These are phyloP conservation scores for Drosophila nasuta DNA, from an alignment of 1,140 invertebrate species.

Conservation along the genomic window DNA sequence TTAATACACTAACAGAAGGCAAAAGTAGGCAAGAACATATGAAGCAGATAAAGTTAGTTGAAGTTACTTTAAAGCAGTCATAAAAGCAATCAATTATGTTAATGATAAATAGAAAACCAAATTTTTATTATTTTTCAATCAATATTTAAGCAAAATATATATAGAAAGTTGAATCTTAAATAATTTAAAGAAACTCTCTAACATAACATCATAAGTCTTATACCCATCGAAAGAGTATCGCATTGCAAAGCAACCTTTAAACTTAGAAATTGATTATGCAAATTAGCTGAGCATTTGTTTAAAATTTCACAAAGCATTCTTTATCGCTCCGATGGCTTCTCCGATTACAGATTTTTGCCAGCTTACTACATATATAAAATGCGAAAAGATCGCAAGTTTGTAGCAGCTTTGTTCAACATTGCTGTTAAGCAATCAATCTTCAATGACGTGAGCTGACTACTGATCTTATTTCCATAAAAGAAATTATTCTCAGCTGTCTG, in stretches of 20 bases:
- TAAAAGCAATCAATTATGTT: too few species aligned
- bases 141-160: too few species aligned
- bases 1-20: background rate
- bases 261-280: slow-evolving; percentile 61
- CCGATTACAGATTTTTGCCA: slow-evolving; percentile 19
- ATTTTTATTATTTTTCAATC: too few species aligned
- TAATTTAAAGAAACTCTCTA: too few species aligned
- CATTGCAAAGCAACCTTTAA: slow-evolving; percentile 18
- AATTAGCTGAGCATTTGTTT: slow-evolving; percentile 33
- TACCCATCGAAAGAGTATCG: background rate
- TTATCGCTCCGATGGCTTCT: slow-evolving; percentile 8
- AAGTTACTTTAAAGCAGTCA: too few species aligned
- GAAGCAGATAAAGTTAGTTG: too few species aligned
- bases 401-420: background rate
- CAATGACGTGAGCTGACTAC: slow-evolving; percentile 20
- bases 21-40: too few species aligned
- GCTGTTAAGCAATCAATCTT: slow-evolving; percentile 11
- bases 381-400: background rate
- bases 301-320: slow-evolving; percentile 12
- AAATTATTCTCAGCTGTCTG: background rate
- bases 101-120: too few species aligned
- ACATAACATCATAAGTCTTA: background rate
- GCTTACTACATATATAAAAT: slow-evolving; percentile 1
- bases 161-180: too few species aligned
- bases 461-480: slow-evolving; percentile 9